A percentile compares a stretch with the other conserved stretches of the same genome.
Evolutionary conservation across 2,888 invertebrate genomes (phyloP).

Genomic region (Xylophagus ater): DNA sequence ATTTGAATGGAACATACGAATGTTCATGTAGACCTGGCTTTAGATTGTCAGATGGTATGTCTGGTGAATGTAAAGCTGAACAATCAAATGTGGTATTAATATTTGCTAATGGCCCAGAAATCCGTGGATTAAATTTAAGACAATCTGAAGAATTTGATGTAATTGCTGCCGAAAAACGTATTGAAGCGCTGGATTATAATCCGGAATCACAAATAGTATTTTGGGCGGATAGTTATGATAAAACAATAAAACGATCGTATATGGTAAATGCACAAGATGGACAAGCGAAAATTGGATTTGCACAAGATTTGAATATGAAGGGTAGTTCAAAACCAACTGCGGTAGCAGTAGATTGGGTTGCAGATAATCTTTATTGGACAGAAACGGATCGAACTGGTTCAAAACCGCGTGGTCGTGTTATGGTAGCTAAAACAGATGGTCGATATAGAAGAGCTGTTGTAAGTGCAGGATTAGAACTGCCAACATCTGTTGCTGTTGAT

Average conservation of each 20-base stretch:
- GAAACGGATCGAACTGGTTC: conserved; percentile 67
- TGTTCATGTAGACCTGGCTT: conserved; percentile 83
- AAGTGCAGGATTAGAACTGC: conserved; percentile 67
- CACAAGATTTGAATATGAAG: conserved; percentile 79
- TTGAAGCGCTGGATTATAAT: conserved; percentile 87
- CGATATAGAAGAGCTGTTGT: conserved; percentile 74
- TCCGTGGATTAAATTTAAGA: conserved; percentile 58
- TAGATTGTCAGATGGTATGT: conserved; percentile 58
- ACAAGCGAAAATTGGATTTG: conserved; percentile 66
- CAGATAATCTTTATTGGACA: conserved; percentile 89
- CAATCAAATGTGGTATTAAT: conserved; percentile 56
- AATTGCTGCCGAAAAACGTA: conserved; percentile 73
- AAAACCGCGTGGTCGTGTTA: conserved; percentile 66
- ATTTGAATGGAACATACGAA: conserved; percentile 78
- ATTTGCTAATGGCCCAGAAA: conserved; percentile 77
- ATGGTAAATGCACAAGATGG: conserved; percentile 72
- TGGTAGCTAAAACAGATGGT: conserved; percentile 83
- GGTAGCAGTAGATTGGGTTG: conserved; percentile 87
- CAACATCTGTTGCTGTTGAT: conserved; percentile 81
- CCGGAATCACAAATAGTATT: conserved; percentile 74
- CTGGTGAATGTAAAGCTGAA: conserved; percentile 70
- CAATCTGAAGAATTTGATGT: conserved; percentile 63
- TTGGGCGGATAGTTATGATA: conserved; percentile 90
- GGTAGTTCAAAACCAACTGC: conserved; percentile 77
- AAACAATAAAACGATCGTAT: conserved; percentile 82